Conservation (phyloP, 1,140 invertebrate species). For the Araneus ventricosus region DNA sequence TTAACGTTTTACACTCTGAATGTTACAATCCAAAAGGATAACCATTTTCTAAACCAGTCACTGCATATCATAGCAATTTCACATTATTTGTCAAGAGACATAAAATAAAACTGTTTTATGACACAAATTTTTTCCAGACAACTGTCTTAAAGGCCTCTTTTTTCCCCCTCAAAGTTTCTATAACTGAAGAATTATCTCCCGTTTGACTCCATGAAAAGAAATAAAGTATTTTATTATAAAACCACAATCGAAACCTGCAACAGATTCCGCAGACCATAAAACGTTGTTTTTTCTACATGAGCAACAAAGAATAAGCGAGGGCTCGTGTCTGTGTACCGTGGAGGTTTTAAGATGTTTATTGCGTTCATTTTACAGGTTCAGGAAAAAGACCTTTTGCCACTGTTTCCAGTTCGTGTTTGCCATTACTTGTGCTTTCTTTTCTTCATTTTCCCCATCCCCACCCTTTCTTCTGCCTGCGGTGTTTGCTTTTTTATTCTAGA, state of each 20-base stretch:
- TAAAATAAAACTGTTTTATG: no score
- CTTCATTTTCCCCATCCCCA: background rate
- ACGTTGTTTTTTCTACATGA: background rate
- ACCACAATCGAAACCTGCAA: background rate
- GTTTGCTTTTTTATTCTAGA: background rate
- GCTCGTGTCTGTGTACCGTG: background rate
- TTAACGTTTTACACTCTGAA: no score
- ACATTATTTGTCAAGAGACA: no score
- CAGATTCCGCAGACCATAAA: background rate
- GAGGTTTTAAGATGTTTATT: constrained; percentile 44
- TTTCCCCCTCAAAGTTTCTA: background rate
- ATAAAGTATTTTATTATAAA: constrained; percentile 18
- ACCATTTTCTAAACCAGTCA: no score
- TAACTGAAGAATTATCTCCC: background rate
- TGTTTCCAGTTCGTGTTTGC: constrained; percentile 16
- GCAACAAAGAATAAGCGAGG: background rate
- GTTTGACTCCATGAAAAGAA: background rate
- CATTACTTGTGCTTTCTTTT: background rate
- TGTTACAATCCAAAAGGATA: no score
- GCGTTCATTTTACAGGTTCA: constrained; percentile 14
- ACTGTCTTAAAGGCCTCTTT: background rate
- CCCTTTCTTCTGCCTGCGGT: background rate
- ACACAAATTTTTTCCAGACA: no score
- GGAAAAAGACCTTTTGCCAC: background rate
- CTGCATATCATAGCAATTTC: no score